Conservation (phyloP, 2,113 vertebrate genomes). For the Epinephelus cyanopodus region DNA sequence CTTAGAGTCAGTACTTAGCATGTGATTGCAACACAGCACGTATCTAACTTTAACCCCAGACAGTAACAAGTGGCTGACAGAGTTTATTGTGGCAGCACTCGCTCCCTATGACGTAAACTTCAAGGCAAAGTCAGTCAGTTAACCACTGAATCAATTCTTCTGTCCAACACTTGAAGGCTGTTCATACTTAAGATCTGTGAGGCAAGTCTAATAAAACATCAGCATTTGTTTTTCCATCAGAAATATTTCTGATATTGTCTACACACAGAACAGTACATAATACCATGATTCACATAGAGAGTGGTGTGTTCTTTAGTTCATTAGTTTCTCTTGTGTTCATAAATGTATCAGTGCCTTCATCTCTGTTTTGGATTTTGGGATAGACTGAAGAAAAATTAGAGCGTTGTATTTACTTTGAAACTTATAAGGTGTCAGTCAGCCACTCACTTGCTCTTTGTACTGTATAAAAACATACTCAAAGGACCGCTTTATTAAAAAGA, state of each 20-base stretch:
- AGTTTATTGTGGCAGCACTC: background rate
- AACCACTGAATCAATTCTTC: background rate
- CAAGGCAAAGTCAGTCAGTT: background rate
- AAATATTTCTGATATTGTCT: too few relatives aligned
- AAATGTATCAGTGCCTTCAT: too few relatives aligned
- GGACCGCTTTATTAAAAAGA: constrained; percentile 77
- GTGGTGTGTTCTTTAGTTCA: too few relatives aligned
- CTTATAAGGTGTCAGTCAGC: background rate
- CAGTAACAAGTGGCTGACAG: background rate
- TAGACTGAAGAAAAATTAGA: background rate
- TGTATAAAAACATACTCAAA: constrained; percentile 71
- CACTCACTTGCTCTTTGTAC: background rate
- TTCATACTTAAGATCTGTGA: too few relatives aligned
- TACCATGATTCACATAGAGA: too few relatives aligned
- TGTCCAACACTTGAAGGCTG: background rate
- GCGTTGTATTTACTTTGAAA: background rate
- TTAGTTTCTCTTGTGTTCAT: too few relatives aligned
- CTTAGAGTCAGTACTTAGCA: background rate
- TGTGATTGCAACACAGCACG: background rate
- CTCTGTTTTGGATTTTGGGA: too few relatives aligned
- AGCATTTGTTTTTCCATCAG: too few relatives aligned
- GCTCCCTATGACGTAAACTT: background rate
- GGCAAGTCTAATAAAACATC: too few relatives aligned
- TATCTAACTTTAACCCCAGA: background rate
- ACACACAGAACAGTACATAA: too few relatives aligned